Evolutionary conservation across 2,113 vertebrate genomes (phyloP).

Genomic region (Callipepla squamata): DNA sequence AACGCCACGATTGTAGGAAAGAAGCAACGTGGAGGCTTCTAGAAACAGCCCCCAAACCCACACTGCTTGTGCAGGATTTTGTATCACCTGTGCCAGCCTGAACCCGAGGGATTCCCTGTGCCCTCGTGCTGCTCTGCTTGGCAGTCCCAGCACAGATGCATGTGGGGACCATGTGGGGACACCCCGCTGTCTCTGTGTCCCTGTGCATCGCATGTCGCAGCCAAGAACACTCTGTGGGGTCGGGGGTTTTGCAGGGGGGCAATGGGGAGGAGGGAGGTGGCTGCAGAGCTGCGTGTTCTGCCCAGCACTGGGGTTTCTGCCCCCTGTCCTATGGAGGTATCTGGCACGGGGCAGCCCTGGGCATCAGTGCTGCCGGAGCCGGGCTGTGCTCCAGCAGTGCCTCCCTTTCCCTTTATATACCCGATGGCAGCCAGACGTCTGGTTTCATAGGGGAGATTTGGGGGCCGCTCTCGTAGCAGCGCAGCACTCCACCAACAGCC

Average conservation of each 20-base stretch:
- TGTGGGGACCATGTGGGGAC: accelerated
- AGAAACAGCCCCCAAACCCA: not conserved
- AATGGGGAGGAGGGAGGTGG: not conserved
- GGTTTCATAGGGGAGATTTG: not conserved
- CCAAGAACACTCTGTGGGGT: not conserved
- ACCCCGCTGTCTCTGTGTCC: not conserved
- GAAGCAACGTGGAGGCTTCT: accelerated
- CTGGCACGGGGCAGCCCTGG: not conserved
- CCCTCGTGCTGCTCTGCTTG: accelerated
- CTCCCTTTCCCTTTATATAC: not conserved
- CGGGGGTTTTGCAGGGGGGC: accelerated
- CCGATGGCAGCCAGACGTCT: not conserved
- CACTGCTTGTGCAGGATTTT: not conserved
- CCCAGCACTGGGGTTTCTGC: accelerated
- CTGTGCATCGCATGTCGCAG: not conserved
- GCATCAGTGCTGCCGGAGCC: not conserved
- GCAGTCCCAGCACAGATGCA: accelerated
- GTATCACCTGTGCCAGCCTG: not conserved
- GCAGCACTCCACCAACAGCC: not conserved
- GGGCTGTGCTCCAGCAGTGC: not conserved
- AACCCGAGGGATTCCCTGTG: not conserved
- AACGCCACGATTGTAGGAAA: not conserved
- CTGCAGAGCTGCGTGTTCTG: accelerated
- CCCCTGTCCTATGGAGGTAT: not conserved
- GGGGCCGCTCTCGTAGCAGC: not conserved